A percentile compares a stretch with the other conserved stretches of the same genome.
phyloP scores from a whole-genome alignment of 2,113 vertebrate genomes.

The Lutjanus erythropterus region DNA sequence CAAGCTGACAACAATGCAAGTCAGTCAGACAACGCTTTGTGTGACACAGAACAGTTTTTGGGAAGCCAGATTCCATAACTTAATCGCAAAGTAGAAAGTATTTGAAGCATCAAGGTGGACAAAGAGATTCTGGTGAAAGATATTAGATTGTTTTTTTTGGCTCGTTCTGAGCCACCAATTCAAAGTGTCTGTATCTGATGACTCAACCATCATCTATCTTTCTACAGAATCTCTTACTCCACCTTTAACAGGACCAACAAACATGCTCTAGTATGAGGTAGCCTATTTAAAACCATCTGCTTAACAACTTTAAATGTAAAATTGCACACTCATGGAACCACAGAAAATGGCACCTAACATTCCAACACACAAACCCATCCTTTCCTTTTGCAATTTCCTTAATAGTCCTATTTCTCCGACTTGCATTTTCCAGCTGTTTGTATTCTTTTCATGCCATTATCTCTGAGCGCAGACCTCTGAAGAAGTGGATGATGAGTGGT shows the following conservation, averaged over 20 bases:
- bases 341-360: conserved; percentile 12
- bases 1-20: no score
- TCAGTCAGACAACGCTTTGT: no score
- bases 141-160: no score
- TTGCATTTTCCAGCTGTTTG: conserved; percentile 33
- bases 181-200: no score
- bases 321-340: background rate
- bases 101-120: no score
- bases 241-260: no score
- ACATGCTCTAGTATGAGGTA: background rate
- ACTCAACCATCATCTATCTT: no score
- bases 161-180: no score
- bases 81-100: background rate
- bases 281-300: background rate
- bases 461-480: conserved; percentile 30
- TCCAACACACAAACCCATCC: conserved; percentile 13
- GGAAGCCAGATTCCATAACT: background rate
- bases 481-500: conserved; percentile 62
- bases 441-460: conserved; percentile 44
- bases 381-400: conserved; percentile 26
- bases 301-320: background rate
- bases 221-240: no score
- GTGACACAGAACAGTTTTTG: no score
- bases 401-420: conserved; percentile 5
- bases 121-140: no score